Percentiles rank a stretch among this genome's conserved stretches.
These are phyloP conservation scores for Crax fasciolata DNA, from an alignment of 2,797 vertebrate species.

Conservation along the genomic window DNA sequence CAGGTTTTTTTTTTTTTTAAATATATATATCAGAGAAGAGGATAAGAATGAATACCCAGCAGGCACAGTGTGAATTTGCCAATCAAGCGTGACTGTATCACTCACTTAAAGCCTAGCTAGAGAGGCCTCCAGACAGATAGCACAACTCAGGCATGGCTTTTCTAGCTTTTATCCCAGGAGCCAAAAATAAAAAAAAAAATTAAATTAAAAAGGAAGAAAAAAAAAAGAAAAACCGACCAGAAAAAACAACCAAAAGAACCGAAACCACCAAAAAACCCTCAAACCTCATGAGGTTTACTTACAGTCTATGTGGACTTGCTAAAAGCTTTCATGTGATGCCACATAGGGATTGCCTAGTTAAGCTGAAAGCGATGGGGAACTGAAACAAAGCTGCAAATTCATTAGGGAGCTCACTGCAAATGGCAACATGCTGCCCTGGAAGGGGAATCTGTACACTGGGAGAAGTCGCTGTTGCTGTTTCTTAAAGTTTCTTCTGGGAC, in stretches of 20 bases:
- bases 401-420: background rate
- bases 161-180: background rate
- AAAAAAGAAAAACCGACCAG: background rate
- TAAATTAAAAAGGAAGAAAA: background rate
- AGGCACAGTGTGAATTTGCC: conserved; percentile 62
- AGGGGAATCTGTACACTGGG: background rate
- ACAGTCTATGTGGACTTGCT: background rate
- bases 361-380: background rate
- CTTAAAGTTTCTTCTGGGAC: background rate
- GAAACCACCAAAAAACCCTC: background rate
- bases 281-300: background rate
- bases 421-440: background rate
- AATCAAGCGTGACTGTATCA: conserved; percentile 42
- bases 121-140: conserved; percentile 33
- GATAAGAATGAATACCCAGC: conserved; percentile 63
- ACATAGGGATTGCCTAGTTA: background rate
- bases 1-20: background rate
- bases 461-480: background rate
- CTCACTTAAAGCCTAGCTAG: conserved; percentile 28
- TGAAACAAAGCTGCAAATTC: background rate
- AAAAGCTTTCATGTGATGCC: background rate
- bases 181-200: background rate
- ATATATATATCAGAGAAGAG: conserved; percentile 44
- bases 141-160: conserved; percentile 1
- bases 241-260: too few species aligned